Evolutionary conservation across 2,797 vertebrate species (phyloP), one percentile per base, ranked within the genome.

Genomic region (Neoniphon sammara): DNA sequence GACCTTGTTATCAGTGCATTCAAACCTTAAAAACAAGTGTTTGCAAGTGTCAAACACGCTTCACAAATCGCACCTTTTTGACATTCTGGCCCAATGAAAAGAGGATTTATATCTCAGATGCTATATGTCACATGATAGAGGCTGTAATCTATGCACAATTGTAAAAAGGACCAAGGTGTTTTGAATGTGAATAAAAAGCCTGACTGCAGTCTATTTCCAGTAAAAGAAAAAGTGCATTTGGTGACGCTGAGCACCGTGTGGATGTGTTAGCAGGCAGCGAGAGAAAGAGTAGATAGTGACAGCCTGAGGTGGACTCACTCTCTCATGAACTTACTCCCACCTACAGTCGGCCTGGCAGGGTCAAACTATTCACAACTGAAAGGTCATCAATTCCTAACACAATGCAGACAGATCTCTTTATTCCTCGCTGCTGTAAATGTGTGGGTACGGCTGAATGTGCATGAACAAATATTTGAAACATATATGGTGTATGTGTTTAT

Each of bases 291-390:
- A 59, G 52, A 86, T 75, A 70, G 80, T 69, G 64, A 74, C 75
- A 65, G 88, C 85, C 85, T 55, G 80, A 78, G 81, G 75, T 81
- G 83, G 85, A 85, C 85, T 86, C 84, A 88, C 84, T 90, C 86
- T 59, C 47, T 66, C 17, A 0, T 80, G 81, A 89, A 90, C 90
- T 88, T 78, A 66, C 88, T 87, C 86, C 84, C 82, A 87, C 89
- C 75, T 78, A 76, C 84, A 80, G 81, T 66, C 73, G 23, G 65
- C 80, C 89, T 70, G 67, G 76, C 44, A 4, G 66, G 87, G 87
- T 92, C 89, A 89, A 84, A 75, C 70, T 77, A 49, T 78, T 88
- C 73, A 81, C 77, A 78, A 87, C 72, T 36, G 52, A 83, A 79
- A 89, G 85, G 85, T 91, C 83, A 78, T 62, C 17, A 42, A 75